phyloP scores from a whole-genome alignment of 2,888 invertebrate genomes.

The Eretmocerus hayati region DNA sequence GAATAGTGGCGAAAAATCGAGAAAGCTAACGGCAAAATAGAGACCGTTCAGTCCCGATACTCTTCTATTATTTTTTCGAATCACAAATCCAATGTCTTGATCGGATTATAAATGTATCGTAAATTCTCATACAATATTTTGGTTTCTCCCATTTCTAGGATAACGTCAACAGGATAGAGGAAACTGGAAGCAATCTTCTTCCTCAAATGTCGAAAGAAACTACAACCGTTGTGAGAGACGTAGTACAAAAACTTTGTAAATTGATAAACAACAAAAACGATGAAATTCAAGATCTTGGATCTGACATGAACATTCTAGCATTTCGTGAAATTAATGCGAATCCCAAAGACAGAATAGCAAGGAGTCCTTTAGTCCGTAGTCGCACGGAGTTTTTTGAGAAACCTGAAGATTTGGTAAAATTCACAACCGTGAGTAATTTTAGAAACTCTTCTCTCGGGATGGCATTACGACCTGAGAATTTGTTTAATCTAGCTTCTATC shows the following conservation, averaged over 20 bases:
- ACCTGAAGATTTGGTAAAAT: conserved; percentile 1
- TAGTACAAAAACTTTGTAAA: conserved; percentile 30
- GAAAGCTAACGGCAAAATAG: too few relatives aligned
- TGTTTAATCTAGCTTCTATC: too few relatives aligned
- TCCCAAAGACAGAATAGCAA: conserved; percentile 5
- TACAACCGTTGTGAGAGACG: conserved; percentile 28
- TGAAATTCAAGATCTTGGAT: conserved; percentile 24
- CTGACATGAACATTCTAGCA: neutral
- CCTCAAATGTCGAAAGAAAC: conserved; percentile 34
- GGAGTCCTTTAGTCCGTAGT: conserved; percentile 24
- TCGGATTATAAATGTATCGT: too few relatives aligned
- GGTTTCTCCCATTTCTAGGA: conserved; percentile 30
- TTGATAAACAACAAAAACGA: conserved; percentile 29
- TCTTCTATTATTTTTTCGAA: too few relatives aligned
- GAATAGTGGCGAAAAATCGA: too few relatives aligned
- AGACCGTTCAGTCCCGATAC: too few relatives aligned
- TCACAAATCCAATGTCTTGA: too few relatives aligned
- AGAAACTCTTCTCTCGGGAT: too few relatives aligned
- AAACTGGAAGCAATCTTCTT: conserved; percentile 38
- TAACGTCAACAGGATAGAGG: conserved; percentile 32
- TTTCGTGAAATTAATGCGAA: neutral
- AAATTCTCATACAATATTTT: too few relatives aligned
- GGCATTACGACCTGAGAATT: too few relatives aligned
- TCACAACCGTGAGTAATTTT: neutral
- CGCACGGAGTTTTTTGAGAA: conserved; percentile 24